Evolutionary conservation across 1,140 invertebrate genomes (phyloP), one percentile per base, ranked within the genome.

Genomic region (Manduca sexta): DNA sequence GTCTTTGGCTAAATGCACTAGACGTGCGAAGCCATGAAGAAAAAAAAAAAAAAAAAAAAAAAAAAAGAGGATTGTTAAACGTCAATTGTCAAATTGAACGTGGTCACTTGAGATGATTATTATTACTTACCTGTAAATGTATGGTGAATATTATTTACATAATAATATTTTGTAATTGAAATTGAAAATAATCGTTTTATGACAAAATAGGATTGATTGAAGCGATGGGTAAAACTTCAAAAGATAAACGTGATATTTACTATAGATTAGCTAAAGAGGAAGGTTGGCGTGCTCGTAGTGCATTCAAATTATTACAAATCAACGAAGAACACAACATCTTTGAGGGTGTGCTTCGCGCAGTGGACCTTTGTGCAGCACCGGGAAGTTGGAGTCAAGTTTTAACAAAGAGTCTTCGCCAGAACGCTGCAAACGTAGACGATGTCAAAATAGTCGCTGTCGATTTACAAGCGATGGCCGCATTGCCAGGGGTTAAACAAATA

Each of bases 341-440:
- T 63, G 83, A 96, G 65, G 94, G 90, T 60, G 97, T 99, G 0
- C 93, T 89, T n/a, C 91, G 93, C 69, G 98, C 95, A 14, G 98
- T 99, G 0, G 98, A 99, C 87, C 87, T 99, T 18, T 99, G 98
- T 88, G 98, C 98, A 1, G 98, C 98, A 2, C 97, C 97, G 17
- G 98, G 98, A 14, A 98, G 96, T 74, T 99, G 98, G 98, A 98
- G 96, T 81, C 98, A 99, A 87, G 98, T 99, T 31, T 87, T 99
- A 40, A 92, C 94, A 1, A 91, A 93, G 69, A 94, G 92, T 77
- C 79, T 98, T 12, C 88, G 88, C 44, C 78, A 87, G 59, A 88
- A 89, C 13, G 71, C 80, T 7, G 54, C 72, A 6, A 79, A 85
- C 16, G 57, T 68, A n/a, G 86, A 90, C 8, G 80, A 91, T 61